Conservation (phyloP, 1,140 invertebrate species). For the Protaetia brevitarsis region DNA sequence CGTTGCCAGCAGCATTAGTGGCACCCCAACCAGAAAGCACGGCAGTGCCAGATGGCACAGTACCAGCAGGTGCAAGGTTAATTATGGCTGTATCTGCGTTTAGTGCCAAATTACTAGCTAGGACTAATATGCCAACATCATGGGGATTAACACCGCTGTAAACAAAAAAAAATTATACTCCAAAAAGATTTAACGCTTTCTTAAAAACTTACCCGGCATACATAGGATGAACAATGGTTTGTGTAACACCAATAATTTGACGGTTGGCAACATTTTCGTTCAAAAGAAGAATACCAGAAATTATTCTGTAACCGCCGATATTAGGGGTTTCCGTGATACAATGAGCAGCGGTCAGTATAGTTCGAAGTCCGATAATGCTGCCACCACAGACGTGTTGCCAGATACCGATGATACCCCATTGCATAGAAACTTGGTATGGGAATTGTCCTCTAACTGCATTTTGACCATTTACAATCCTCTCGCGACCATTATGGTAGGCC, state of each 20-base stretch:
- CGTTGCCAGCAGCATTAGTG: conserved; percentile 30
- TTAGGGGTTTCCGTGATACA: conserved; percentile 47
- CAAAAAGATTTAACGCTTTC: conserved; percentile 20
- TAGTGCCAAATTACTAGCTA: conserved; percentile 54
- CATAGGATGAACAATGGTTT: conserved; percentile 50
- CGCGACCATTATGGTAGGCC: neutral
- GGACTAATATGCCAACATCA: conserved; percentile 63
- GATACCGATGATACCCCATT: conserved; percentile 35
- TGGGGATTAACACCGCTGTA: conserved; percentile 53
- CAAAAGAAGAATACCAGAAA: conserved; percentile 48
- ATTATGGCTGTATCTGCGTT: conserved; percentile 52
- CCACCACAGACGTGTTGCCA: conserved; percentile 54
- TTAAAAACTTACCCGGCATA: conserved; percentile 53
- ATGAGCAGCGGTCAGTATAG: conserved; percentile 57
- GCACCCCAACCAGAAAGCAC: conserved; percentile 50
- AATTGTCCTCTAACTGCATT: conserved; percentile 42
- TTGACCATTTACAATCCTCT: conserved; percentile 34
- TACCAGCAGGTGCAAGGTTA: conserved; percentile 48
- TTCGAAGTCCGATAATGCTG: conserved; percentile 49
- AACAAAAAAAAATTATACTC: conserved; percentile 23
- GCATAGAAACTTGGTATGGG: conserved; percentile 50
- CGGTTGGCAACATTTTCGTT: conserved; percentile 37
- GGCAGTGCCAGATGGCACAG: conserved; percentile 36
- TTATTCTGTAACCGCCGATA: conserved; percentile 35
- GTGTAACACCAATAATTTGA: conserved; percentile 48